A percentile compares a stretch with the other conserved stretches of the same genome.
Evolutionary conservation across 2,113 vertebrate genomes (phyloP).

Genomic region (Psittacara wagleri): DNA sequence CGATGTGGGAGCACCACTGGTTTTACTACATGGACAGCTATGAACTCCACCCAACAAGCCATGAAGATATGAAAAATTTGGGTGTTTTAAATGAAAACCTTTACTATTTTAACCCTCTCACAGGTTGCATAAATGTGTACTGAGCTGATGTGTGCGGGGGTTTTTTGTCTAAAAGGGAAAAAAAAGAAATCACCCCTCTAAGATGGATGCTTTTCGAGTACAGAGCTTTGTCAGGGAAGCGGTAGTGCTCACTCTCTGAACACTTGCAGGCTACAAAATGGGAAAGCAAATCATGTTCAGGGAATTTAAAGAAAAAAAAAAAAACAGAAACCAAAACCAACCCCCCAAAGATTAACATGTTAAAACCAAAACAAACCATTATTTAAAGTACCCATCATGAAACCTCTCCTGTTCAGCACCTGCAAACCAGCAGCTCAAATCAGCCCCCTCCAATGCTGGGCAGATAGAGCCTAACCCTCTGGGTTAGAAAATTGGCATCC

Average conservation of each 20-base stretch:
- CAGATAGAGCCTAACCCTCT: background rate
- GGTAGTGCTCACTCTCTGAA: background rate
- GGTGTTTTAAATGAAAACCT: background rate
- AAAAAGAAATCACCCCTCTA: background rate
- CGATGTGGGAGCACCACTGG: background rate
- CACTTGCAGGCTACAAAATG: background rate
- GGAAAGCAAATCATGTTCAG: background rate
- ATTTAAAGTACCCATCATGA: background rate
- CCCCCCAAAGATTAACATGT: fast-evolving
- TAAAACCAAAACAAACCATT: background rate
- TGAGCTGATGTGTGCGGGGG: fast-evolving
- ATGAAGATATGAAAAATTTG: background rate
- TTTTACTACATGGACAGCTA: background rate
- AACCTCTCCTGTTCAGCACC: background rate
- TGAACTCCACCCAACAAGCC: background rate
- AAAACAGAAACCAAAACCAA: background rate
- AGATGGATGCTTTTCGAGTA: background rate
- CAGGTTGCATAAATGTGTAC: background rate
- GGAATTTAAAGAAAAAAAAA: background rate
- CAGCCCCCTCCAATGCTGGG: fast-evolving
- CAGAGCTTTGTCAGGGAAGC: background rate
- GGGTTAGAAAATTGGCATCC: background rate
- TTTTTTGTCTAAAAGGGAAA: background rate
- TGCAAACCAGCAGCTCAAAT: background rate
- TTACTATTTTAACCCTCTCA: background rate